These are phyloP conservation scores for Myotis pilosus DNA, from an alignment of 2,797 vertebrate species.

Conservation along the genomic window DNA sequence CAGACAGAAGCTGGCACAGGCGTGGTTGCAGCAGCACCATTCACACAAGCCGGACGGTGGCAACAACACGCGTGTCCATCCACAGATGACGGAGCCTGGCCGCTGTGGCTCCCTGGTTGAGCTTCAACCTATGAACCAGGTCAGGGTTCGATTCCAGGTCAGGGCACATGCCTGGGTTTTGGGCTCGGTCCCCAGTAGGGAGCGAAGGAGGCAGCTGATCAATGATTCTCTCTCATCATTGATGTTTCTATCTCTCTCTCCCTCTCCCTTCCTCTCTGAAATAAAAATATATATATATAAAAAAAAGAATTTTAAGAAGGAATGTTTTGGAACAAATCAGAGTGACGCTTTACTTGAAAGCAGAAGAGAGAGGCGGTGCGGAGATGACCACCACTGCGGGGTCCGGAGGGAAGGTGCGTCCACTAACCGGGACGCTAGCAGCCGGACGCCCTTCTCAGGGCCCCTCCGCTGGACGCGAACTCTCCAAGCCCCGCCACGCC, in stretches of 20 bases:
- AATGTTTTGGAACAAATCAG: no score
- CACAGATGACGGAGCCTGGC: no score
- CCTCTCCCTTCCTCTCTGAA: no score
- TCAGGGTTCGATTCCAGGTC: no score
- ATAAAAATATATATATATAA: no score
- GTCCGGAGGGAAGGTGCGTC: neutral
- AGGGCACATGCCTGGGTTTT: no score
- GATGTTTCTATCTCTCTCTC: no score
- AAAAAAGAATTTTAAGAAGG: neutral
- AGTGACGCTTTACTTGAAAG: neutral
- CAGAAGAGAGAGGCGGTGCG: neutral
- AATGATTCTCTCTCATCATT: no score
- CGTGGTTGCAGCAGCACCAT: neutral
- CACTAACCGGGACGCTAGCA: neutral
- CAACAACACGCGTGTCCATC: neutral
- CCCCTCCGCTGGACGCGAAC: neutral
- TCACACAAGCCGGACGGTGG: neutral
- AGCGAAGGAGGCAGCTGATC: no score
- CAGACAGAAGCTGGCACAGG: neutral
- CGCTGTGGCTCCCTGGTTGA: no score
- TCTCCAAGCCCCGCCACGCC: fast-evolving
- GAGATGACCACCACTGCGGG: fast-evolving
- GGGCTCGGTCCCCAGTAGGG: no score
- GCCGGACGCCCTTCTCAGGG: neutral
- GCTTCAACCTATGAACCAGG: no score